Evolutionary conservation across 2,888 invertebrate species (phyloP).

Genomic region (Punctoribates punctum): DNA sequence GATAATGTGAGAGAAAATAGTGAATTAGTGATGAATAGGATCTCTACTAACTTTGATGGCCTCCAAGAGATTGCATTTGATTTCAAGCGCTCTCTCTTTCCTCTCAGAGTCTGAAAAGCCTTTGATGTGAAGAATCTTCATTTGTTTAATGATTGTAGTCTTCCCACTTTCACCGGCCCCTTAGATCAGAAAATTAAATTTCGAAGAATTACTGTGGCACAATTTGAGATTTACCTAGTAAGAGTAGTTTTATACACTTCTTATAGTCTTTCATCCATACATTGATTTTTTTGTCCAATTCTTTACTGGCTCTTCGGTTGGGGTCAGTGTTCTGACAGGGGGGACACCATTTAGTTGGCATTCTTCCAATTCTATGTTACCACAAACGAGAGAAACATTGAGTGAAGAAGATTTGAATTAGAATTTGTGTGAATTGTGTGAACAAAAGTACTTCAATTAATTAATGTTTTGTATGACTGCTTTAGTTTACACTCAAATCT

Average conservation of each 20-base stretch:
- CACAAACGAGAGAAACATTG: not conserved
- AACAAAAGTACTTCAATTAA: no score
- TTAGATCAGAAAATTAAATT: conserved; percentile 48
- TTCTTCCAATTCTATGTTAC: conserved; percentile 20
- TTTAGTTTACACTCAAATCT: no score
- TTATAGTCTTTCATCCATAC: conserved; percentile 51
- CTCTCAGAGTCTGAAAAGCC: conserved; percentile 72
- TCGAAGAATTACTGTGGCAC: not conserved
- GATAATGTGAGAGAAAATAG: no score
- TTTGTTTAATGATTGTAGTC: conserved; percentile 79
- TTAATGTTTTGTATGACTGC: no score
- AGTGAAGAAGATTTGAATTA: not conserved
- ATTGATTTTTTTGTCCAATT: conserved; percentile 50
- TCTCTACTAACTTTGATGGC: conserved; percentile 61
- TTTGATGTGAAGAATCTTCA: conserved; percentile 76
- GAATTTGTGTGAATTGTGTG: not conserved
- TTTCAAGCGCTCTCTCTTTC: conserved; percentile 63
- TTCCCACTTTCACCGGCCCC: conserved; percentile 76
- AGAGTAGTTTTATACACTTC: conserved; percentile 51
- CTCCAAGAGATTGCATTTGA: conserved; percentile 70
- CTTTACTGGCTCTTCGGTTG: conserved; percentile 47
- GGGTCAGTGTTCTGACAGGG: conserved; percentile 42
- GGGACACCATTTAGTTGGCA: not conserved
- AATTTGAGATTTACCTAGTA: conserved; percentile 49
- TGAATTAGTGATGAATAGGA: no score